Evolutionary conservation across 2,797 vertebrate species (phyloP).

Genomic region (Sparus aurata): DNA sequence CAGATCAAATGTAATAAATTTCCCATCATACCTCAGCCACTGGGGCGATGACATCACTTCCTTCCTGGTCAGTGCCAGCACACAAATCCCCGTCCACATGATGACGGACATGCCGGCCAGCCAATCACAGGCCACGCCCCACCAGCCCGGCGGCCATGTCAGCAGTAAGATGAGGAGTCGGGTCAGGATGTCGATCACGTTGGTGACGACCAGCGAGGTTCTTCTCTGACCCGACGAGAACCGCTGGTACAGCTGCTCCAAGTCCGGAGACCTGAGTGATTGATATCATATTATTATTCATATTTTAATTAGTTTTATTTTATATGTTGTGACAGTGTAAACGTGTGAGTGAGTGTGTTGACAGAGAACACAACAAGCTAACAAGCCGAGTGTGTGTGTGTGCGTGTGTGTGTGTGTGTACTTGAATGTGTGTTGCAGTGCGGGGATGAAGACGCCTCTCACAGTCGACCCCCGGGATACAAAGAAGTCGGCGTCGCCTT

Average conservation of each 20-base stretch:
- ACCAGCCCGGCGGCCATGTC: constrained; percentile 33
- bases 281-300: too few relatives aligned
- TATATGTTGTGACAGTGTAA: too few relatives aligned
- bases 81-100: constrained; percentile 52
- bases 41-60: constrained; percentile 49
- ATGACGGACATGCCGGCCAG: constrained; percentile 36
- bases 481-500: constrained; percentile 48
- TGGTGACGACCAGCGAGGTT: constrained; percentile 74
- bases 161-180: constrained; percentile 67
- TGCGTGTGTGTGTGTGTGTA: constrained; percentile 4
- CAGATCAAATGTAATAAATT: neutral
- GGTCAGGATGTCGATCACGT: constrained; percentile 72
- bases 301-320: too few relatives aligned
- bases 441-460: constrained; percentile 59
- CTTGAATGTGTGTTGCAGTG: constrained; percentile 61
- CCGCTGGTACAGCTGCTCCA: constrained; percentile 79
- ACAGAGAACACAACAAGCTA: too few relatives aligned
- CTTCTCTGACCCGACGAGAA: constrained; percentile 71
- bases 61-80: constrained; percentile 41
- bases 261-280: constrained; percentile 61
- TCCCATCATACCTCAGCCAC: constrained; percentile 56
- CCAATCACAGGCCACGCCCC: constrained; percentile 39
- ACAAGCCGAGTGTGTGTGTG: too few relatives aligned
- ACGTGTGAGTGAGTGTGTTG: too few relatives aligned
- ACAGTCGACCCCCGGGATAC: constrained; percentile 43